phyloP scores from a whole-genome alignment of 2,797 vertebrate species.

The Euphonia xanthogaster region DNA sequence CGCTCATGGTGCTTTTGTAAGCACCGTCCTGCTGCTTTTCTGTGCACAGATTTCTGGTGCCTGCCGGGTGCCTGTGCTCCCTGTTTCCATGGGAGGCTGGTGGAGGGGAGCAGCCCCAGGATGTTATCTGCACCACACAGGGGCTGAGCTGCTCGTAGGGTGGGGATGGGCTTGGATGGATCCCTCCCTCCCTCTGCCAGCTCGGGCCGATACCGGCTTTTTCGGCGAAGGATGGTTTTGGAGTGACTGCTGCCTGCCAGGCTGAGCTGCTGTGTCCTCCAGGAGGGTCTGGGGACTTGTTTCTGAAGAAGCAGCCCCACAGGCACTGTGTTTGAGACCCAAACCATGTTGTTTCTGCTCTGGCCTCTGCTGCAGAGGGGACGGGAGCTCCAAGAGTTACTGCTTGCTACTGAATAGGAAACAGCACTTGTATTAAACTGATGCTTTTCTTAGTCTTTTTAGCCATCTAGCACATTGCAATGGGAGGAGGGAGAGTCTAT shows the following conservation, averaged over 20 bases:
- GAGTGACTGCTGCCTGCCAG: background rate
- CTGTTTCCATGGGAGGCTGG: background rate
- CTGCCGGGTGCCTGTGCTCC: fast-evolving
- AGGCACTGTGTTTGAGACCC: fast-evolving
- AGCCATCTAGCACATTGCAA: fast-evolving
- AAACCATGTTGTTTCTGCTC: background rate
- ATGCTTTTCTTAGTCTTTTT: background rate
- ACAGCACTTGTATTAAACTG: background rate
- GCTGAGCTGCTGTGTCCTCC: background rate
- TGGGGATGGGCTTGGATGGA: background rate
- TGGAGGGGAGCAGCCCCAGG: background rate
- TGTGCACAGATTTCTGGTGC: background rate
- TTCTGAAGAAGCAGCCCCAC: background rate
- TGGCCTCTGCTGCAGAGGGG: background rate
- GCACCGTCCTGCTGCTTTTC: fast-evolving
- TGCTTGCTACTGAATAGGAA: fast-evolving
- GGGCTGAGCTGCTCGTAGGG: background rate
- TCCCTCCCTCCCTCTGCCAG: background rate
- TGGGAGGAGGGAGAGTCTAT: background rate
- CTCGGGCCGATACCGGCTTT: fast-evolving
- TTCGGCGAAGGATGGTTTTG: background rate
- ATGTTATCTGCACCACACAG: background rate
- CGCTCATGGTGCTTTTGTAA: fast-evolving
- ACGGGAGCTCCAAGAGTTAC: background rate
- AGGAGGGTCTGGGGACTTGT: background rate